phyloP scores from a whole-genome alignment of 2,797 vertebrate species.

The Coreius guichenoti region DNA sequence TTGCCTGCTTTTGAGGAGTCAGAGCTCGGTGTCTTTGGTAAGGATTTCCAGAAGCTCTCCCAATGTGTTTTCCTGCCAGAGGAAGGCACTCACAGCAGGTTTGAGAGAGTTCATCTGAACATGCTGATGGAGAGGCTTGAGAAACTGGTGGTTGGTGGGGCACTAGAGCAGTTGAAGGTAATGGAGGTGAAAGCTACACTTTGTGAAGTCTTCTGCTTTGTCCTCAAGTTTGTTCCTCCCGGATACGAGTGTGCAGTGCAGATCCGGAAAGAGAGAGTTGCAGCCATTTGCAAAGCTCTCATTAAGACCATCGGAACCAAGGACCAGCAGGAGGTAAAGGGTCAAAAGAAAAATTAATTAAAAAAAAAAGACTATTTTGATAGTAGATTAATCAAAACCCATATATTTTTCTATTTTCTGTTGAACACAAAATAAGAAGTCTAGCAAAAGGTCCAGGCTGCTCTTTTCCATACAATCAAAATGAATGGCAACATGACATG shows the following conservation, averaged over 20 bases:
- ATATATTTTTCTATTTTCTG: not conserved
- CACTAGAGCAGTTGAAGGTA: constrained; percentile 73
- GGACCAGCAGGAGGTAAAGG: constrained; percentile 81
- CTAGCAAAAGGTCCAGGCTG: not conserved
- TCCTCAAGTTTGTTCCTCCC: constrained; percentile 82
- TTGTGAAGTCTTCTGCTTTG: constrained; percentile 86
- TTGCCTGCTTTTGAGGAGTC: constrained; percentile 68
- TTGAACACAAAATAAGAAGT: not conserved
- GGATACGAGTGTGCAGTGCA: constrained; percentile 84
- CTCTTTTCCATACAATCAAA: not conserved
- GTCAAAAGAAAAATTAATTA: not conserved
- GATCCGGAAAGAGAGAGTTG: constrained; percentile 80
- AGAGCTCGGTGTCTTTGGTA: constrained; percentile 75
- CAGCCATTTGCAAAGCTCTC: constrained; percentile 82
- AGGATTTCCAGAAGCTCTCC: constrained; percentile 83
- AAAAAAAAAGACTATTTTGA: not conserved
- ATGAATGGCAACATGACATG: not conserved
- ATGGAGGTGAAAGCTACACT: constrained; percentile 81
- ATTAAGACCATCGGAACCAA: constrained; percentile 82
- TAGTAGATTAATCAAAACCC: not conserved
- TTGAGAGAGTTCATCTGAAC: constrained; percentile 87
- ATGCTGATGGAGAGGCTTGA: constrained; percentile 88
- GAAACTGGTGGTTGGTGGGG: constrained; percentile 76
- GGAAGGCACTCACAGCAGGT: constrained; percentile 67
- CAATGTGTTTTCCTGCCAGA: constrained; percentile 81